phyloP scores from a whole-genome alignment of 2,888 invertebrate genomes.

The Trichogramma evanescens region DNA sequence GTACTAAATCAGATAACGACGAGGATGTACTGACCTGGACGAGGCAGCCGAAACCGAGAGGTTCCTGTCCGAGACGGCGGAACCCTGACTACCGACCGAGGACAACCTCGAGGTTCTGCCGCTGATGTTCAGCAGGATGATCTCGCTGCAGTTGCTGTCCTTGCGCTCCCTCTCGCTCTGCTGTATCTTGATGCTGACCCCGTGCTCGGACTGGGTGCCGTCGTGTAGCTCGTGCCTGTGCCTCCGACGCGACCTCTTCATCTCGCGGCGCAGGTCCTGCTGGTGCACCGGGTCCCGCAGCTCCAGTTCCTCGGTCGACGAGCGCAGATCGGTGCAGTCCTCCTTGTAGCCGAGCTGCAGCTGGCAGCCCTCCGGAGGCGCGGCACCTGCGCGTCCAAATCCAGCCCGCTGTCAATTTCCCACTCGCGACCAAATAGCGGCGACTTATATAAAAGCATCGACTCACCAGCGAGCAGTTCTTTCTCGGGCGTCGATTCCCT shows the following conservation, averaged over 20 bases:
- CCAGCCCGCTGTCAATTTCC: too few species aligned
- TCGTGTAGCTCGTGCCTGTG: conserved; percentile 35
- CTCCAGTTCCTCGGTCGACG: conserved; percentile 82
- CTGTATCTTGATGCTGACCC: conserved; percentile 45
- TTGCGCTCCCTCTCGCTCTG: conserved; percentile 59
- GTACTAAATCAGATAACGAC: not conserved
- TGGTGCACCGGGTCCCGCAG: conserved; percentile 62
- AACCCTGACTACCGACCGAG: conserved; percentile 75
- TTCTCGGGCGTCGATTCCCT: conserved; percentile 79
- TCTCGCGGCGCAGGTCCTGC: conserved; percentile 39
- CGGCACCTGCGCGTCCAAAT: conserved; percentile 29
- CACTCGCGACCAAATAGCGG: too few species aligned
- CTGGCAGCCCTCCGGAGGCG: conserved; percentile 39
- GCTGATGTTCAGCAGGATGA: conserved; percentile 60
- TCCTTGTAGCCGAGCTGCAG: conserved; percentile 53
- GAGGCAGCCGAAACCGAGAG: conserved; percentile 43
- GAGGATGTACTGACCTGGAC: conserved; percentile 34
- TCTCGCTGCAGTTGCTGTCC: conserved; percentile 71
- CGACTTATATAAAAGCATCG: too few species aligned
- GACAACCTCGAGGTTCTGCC: conserved; percentile 77
- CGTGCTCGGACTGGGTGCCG: conserved; percentile 42
- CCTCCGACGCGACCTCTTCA: conserved; percentile 42
- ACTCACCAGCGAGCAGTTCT: conserved; percentile 63
- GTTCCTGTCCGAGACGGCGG: conserved; percentile 51
- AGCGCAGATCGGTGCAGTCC: conserved; percentile 76